A percentile compares a stretch with the other conserved stretches of the same genome.
Evolutionary conservation across 2,113 vertebrate species (phyloP).

Genomic region (Gracilinanus agilis): DNA sequence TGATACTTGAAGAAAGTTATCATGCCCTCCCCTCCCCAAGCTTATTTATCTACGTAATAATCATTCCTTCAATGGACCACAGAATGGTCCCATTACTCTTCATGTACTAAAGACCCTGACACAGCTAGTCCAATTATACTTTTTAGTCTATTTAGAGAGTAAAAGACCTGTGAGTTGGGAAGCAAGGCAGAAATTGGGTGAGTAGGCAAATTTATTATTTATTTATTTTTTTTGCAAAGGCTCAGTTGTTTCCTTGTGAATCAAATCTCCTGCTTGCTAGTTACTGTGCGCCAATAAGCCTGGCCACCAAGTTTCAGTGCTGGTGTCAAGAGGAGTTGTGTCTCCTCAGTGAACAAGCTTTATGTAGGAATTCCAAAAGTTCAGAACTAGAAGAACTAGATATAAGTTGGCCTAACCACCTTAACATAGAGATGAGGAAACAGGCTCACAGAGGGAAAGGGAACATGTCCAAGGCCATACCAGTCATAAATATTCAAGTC

Average conservation of each 20-base stretch:
- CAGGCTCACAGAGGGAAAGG: conserved; percentile 2
- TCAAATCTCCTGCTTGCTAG: not conserved
- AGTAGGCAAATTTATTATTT: not conserved
- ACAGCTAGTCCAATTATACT: not conserved
- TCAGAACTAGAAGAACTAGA: not conserved
- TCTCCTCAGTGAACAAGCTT: not conserved
- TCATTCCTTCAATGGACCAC: not conserved
- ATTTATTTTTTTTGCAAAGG: not conserved
- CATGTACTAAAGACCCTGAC: not conserved
- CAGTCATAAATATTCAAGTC: conserved; percentile 20
- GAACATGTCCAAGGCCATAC: not conserved
- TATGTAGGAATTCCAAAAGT: not conserved
- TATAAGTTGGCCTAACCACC: not conserved
- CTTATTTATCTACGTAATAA: not conserved
- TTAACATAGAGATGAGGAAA: conserved; percentile 11
- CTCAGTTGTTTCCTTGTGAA: not conserved
- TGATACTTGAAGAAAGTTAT: not conserved
- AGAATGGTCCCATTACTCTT: not conserved
- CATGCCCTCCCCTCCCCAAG: not conserved
- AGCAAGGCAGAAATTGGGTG: not conserved
- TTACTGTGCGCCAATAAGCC: not conserved
- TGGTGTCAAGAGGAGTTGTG: not conserved
- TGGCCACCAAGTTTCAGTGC: not conserved
- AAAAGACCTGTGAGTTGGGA: not conserved
- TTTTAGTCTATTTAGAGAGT: not conserved